Percentiles rank a stretch among this genome's conserved stretches.
phyloP scores from a whole-genome alignment of 2,888 invertebrate species.

The Stomorhina lunata region DNA sequence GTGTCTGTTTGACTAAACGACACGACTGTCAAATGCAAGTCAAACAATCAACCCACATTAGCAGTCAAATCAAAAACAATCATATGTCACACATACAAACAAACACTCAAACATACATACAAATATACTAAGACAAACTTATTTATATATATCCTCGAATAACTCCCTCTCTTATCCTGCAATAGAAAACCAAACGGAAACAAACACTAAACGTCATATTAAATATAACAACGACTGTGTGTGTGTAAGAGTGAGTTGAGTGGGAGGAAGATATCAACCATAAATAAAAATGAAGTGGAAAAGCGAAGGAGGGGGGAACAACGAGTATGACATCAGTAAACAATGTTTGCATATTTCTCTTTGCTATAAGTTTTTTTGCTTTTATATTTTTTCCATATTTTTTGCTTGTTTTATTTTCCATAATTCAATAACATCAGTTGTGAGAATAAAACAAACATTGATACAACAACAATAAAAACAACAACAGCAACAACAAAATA shows the following conservation, averaged over 20 bases:
- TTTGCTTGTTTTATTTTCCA: background rate
- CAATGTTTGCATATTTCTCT: conserved; percentile 28
- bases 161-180: background rate
- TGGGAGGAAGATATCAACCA: too few species aligned
- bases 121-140: too few species aligned
- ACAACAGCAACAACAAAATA: background rate
- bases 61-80: conserved; percentile 25
- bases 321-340: conserved; percentile 29
- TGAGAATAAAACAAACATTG: too few species aligned
- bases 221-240: too few species aligned
- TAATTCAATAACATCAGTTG: conserved; percentile 28
- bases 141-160: background rate
- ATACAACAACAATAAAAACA: background rate
- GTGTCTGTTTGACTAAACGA: background rate
- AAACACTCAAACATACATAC: background rate
- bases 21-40: background rate
- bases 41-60: conserved; percentile 43
- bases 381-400: background rate
- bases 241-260: too few species aligned
- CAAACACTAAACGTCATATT: background rate
- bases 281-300: background rate
- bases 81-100: background rate
- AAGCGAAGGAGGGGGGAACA: background rate
- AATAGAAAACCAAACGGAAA: background rate
- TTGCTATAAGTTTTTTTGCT: background rate